Conservation (phyloP, 2,888 invertebrate species). For the Crematogaster levior region DNA sequence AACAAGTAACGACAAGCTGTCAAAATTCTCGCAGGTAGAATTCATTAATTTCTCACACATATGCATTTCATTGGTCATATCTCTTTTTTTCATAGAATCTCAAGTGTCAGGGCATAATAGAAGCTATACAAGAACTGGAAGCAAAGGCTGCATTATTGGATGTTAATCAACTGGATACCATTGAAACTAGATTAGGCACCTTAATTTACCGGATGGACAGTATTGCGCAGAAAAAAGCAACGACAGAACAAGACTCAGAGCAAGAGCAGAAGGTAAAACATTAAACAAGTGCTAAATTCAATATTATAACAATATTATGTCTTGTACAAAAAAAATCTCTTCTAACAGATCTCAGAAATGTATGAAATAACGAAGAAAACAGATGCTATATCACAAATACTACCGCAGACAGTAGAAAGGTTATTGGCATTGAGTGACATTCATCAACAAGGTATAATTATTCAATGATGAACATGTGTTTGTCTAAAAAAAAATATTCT, state of each 20-base stretch:
- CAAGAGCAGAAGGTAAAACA: constrained; percentile 88
- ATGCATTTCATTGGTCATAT: background rate
- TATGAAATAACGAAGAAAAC: constrained; percentile 95
- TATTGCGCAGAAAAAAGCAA: constrained; percentile 87
- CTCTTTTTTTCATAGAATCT: constrained; percentile 70
- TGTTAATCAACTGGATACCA: constrained; percentile 92
- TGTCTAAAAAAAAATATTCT: background rate
- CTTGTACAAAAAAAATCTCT: constrained; percentile 48
- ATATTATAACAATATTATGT: background rate
- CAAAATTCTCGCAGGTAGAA: constrained; percentile 80
- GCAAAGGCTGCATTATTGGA: constrained; percentile 93
- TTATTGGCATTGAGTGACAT: constrained; percentile 92
- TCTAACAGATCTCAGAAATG: constrained; percentile 91
- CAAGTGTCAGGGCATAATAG: constrained; percentile 87
- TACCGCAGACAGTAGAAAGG: constrained; percentile 93
- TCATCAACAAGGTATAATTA: constrained; percentile 42
- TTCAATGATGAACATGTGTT: background rate
- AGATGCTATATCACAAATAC: constrained; percentile 92
- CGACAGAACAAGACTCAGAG: constrained; percentile 87
- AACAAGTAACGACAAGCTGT: constrained; percentile 89
- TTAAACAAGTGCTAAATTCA: constrained; percentile 25
- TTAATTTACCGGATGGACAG: constrained; percentile 93
- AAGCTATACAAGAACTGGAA: constrained; percentile 92
- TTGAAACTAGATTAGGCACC: constrained; percentile 92
- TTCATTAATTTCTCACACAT: background rate